These are phyloP conservation scores for Condylostylus longicornis DNA, from an alignment of 1,140 invertebrate species.

Conservation along the genomic window DNA sequence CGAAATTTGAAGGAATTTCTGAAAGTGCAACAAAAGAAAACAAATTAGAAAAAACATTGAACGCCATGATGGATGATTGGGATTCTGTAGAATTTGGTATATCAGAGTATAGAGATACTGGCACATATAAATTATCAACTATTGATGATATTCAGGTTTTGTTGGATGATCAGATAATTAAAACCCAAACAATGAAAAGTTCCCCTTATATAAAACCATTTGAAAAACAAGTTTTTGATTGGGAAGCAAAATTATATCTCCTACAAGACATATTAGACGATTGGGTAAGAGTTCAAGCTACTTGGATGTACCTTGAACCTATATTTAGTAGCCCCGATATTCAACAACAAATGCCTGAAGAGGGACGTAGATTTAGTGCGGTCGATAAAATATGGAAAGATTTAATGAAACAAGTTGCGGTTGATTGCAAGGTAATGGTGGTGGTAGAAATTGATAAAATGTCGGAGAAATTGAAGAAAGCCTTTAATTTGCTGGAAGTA, in stretches of 20 bases:
- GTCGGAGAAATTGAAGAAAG: slow-evolving; percentile 78
- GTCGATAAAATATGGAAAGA: slow-evolving; percentile 89
- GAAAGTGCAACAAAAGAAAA: slow-evolving; percentile 93
- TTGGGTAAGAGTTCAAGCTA: slow-evolving; percentile 89
- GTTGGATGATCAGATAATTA: slow-evolving; percentile 91
- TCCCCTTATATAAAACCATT: slow-evolving; percentile 95
- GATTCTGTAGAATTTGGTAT: slow-evolving; percentile 62
- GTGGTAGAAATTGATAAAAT: slow-evolving; percentile 88
- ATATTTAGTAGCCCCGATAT: slow-evolving; percentile 97
- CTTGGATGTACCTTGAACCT: slow-evolving; percentile 95
- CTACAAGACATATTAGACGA: slow-evolving; percentile 88
- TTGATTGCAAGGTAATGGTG: slow-evolving; percentile 65
- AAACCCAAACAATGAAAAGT: slow-evolving; percentile 94
- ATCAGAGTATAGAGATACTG: slow-evolving; percentile 57
- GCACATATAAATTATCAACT: slow-evolving; percentile 76
- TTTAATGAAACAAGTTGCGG: slow-evolving; percentile 72
- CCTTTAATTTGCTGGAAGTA: slow-evolving; percentile 69
- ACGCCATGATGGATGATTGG: slow-evolving; percentile 91
- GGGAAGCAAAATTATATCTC: slow-evolving; percentile 62
- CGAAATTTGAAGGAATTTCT: slow-evolving; percentile 83
- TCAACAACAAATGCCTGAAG: slow-evolving; percentile 85
- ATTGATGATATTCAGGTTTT: slow-evolving; percentile 92
- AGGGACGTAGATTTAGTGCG: slow-evolving; percentile 71
- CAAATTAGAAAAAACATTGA: slow-evolving; percentile 74
- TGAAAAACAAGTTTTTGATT: slow-evolving; percentile 43